Percentiles rank a stretch among this genome's conserved stretches.
Evolutionary conservation across 2,113 vertebrate species (phyloP).

Genomic region (Dicaeum eximium): DNA sequence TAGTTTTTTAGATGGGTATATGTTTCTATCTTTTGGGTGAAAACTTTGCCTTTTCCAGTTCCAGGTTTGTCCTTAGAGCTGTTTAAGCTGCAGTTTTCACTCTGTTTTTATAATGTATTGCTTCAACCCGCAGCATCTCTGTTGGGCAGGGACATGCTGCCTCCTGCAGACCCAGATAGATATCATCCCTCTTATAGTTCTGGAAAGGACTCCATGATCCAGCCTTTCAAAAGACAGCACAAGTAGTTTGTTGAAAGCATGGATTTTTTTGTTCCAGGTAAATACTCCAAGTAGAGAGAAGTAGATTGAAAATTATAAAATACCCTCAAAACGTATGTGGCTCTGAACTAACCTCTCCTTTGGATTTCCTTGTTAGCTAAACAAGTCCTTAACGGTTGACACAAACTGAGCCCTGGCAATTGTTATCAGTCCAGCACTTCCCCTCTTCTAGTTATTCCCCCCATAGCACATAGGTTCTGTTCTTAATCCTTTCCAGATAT

Average conservation of each 20-base stretch:
- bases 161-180: not conserved
- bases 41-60: not conserved
- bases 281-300: not conserved
- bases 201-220: not conserved
- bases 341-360: not conserved
- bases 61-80: not conserved
- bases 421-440: not conserved
- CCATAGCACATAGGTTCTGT: not conserved
- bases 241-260: not conserved
- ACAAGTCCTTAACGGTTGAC: not conserved
- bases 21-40: not conserved
- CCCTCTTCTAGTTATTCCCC: not conserved
- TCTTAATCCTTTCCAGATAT: not conserved
- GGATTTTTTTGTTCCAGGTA: not conserved
- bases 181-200: not conserved
- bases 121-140: not conserved
- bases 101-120: not conserved
- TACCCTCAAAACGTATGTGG: not conserved
- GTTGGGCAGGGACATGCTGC: not conserved
- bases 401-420: not conserved
- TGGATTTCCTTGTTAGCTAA: not conserved
- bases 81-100: not conserved
- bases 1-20: not conserved
- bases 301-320: not conserved
- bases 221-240: not conserved